These are phyloP conservation scores for Halotydeus destructor DNA, from an alignment of 1,140 invertebrate genomes.

Conservation along the genomic window DNA sequence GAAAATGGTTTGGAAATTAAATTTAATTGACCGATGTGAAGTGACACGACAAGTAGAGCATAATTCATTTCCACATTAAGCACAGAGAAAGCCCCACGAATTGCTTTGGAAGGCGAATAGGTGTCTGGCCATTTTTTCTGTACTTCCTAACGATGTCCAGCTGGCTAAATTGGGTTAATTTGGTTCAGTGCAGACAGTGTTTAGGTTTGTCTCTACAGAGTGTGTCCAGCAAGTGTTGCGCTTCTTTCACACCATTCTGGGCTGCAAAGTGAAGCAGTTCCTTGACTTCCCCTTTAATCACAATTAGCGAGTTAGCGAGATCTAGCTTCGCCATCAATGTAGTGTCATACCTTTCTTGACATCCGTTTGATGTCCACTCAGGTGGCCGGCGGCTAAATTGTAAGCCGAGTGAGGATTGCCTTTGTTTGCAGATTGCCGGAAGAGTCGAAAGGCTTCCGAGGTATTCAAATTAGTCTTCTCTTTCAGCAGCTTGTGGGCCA, in stretches of 20 bases:
- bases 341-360: conserved; percentile 30
- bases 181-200: conserved; percentile 17
- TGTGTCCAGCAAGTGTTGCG: conserved; percentile 15
- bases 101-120: too few relatives aligned
- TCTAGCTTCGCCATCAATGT: too few relatives aligned
- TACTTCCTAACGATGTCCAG: too few relatives aligned
- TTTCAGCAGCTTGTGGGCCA: conserved; percentile 32
- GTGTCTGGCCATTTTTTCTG: too few relatives aligned
- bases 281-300: conserved; percentile 24
- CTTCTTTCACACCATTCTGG: conserved; percentile 18
- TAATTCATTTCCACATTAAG: too few relatives aligned
- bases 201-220: conserved; percentile 16
- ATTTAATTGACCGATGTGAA: too few relatives aligned
- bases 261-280: conserved; percentile 18
- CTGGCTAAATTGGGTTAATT: too few relatives aligned
- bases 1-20: too few relatives aligned
- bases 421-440: conserved; percentile 30
- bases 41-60: too few relatives aligned
- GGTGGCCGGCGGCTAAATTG: conserved; percentile 33
- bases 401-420: conserved; percentile 35
- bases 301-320: too few relatives aligned
- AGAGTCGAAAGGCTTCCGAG: conserved; percentile 31
- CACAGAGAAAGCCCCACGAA: too few relatives aligned
- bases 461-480: conserved; percentile 21
- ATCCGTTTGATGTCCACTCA: conserved; percentile 26